Evolutionary conservation across 2,113 vertebrate genomes (phyloP).

Genomic region (Glaucidium brasilianum): DNA sequence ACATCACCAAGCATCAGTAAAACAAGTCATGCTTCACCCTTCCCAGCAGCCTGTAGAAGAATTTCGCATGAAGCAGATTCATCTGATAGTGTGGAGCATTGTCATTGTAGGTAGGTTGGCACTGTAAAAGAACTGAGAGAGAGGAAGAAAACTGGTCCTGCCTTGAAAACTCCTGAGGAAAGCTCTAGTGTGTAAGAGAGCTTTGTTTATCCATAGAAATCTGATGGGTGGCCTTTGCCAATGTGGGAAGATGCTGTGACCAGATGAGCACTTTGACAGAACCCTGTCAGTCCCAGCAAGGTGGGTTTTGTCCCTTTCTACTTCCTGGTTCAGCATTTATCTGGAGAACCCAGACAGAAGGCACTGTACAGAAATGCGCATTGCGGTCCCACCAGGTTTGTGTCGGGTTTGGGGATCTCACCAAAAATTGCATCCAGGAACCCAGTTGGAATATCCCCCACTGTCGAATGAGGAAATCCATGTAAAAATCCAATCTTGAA

Average conservation of each 20-base stretch:
- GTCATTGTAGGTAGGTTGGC: too few species aligned
- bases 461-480: background rate
- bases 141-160: background rate
- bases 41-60: background rate
- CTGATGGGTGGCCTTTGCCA: background rate
- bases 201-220: background rate
- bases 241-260: background rate
- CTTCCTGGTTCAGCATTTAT: background rate
- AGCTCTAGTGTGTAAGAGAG: background rate
- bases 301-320: background rate
- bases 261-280: background rate
- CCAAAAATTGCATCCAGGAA: background rate
- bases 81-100: background rate
- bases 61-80: background rate
- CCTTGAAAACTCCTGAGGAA: background rate
- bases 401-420: background rate
- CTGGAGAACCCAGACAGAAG: background rate
- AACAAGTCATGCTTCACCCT: background rate
- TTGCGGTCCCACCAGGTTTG: background rate
- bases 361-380: background rate
- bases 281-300: background rate
- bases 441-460: background rate
- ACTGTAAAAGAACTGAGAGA: background rate
- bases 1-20: background rate
- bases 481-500: background rate